Evolutionary conservation across 2,888 invertebrate genomes (phyloP), one percentile per base, ranked within the genome.

Genomic region (Coenonympha arcania): DNA sequence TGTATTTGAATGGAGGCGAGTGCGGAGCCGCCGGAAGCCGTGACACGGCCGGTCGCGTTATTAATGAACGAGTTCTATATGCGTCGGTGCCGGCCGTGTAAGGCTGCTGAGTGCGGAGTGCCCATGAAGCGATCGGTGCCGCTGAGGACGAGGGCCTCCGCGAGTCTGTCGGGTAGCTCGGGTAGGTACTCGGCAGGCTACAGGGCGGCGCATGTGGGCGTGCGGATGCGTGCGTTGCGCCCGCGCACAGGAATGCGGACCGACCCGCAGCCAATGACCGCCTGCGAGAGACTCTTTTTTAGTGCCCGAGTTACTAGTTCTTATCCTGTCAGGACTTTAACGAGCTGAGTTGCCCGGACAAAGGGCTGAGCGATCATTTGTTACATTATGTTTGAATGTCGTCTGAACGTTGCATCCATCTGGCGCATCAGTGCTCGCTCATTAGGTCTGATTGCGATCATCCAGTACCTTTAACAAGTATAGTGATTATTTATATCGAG

Each of bases 191-290:
- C n/a, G n/a, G n/a, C n/a, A n/a, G 57, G 48, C 52, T 57, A 58
- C 49, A 45, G 49, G 56, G 59, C 61, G 67, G 72, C 63, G 73
- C 69, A 73, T 73, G 80, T 74, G 73, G 73, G 81, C 76, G 79
- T 67, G 71, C 63, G 70, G 67, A 69, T 67, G 73, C 71, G 78
- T 70, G 73, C 69, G 72, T 64, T 72, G 79, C 79, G 78, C 79
- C 61, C 69, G 77, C 78, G 80, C 82, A 75, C 74, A 81, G 83
- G 85, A 84, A 84, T 84, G 84, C 78, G 79, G 83, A 69, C 74
- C 78, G 77, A 73, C 79, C 80, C 80, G 82, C 84, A 79, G 84
- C 83, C 85, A 84, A 83, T 82, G 85, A 84, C 85, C 85, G 84
- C 79, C 73, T 71, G 73, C 71, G 66, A 76, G 79, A 82, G 81